A percentile compares a stretch with the other conserved stretches of the same genome.
phyloP scores from a whole-genome alignment of 1,140 invertebrate genomes.

The Pseudobourletiella spinata region DNA sequence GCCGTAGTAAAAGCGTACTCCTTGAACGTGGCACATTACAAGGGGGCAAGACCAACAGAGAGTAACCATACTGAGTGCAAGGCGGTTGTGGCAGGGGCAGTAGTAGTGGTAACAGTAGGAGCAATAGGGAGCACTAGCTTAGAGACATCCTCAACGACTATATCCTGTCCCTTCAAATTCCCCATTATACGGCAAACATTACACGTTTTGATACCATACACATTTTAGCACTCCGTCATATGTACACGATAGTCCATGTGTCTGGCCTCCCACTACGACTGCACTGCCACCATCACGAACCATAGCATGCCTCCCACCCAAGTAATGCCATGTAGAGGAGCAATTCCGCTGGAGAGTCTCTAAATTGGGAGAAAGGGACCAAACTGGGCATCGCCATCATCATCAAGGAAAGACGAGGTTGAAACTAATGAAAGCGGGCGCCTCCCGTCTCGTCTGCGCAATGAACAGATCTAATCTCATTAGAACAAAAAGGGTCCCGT shows the following conservation, averaged over 20 bases:
- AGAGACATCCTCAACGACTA: neutral
- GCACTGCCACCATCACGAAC: no score
- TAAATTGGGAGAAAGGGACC: constrained; percentile 1
- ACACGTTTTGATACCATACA: constrained; percentile 1
- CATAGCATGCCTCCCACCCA: neutral
- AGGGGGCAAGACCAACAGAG: no score
- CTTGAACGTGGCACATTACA: no score
- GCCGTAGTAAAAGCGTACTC: no score
- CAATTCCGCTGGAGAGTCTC: neutral
- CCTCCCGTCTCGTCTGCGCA: constrained; percentile 30
- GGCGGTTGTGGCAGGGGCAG: no score
- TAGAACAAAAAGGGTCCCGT: constrained; percentile 33
- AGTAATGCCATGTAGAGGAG: neutral
- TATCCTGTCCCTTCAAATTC: neutral
- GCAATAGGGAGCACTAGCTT: neutral
- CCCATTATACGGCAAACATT: constrained; percentile 1
- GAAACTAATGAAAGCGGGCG: constrained; percentile 33
- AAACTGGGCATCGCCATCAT: constrained; percentile 15
- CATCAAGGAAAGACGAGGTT: constrained; percentile 24
- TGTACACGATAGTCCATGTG: neutral
- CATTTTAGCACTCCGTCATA: constrained; percentile 1
- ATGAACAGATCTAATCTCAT: constrained; percentile 36
- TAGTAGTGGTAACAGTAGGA: no score
- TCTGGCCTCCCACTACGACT: no score
- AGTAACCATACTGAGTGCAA: no score